Base-by-base conservation (phyloP, 2,888 invertebrate genomes). In the Agriopis marginaria region DNA sequence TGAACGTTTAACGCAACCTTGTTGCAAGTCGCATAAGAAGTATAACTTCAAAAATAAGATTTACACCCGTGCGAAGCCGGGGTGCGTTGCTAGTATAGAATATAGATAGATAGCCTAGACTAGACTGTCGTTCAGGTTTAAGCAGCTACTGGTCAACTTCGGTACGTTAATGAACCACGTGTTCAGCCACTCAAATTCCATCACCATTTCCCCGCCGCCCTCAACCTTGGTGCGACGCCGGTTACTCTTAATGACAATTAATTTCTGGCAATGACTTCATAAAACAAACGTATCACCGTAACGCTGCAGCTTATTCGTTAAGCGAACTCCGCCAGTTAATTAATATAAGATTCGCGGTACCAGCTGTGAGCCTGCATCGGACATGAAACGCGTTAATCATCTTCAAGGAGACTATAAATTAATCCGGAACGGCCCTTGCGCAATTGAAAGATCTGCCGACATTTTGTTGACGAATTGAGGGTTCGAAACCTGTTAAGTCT, bases 351-450 rank as follows among this genome's bases (percentile, higher is more conserved):
- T 74, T 73, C 66, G 59, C 71, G 63, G 63, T 70, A 65, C 70
- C 70, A 65, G 67, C 62, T 65, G 65, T 56, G 67, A 53, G 72
- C 65, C 69, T 74, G 72, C 63, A 64, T 66, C 68, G 68, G 74
- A 76, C 73, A 76, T 79, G 75, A 77, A 78, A 76, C 74, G 70
- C 70, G 75, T 76, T 79, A 79, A 82, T 81, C 77, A 78, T 72
- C 75, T 75, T 79, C 80, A 82, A 84, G 81, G 81, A 75, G 76
- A 81, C 75, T 63, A 76, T 80, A 78, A 80, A 82, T 82, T 77
- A 75, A 82, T 79, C 76, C 64, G 40, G 44, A 59, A 67, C 70
- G 72, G 75, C 70, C 75, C 72, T 71, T 76, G 75, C 68, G 74
- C 73, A 79, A 78, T 77, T 74, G 75, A 75, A 58, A 70, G 68